Evolutionary conservation across 2,888 invertebrate species (phyloP).

Genomic region (Melikaiella ostensackeni): DNA sequence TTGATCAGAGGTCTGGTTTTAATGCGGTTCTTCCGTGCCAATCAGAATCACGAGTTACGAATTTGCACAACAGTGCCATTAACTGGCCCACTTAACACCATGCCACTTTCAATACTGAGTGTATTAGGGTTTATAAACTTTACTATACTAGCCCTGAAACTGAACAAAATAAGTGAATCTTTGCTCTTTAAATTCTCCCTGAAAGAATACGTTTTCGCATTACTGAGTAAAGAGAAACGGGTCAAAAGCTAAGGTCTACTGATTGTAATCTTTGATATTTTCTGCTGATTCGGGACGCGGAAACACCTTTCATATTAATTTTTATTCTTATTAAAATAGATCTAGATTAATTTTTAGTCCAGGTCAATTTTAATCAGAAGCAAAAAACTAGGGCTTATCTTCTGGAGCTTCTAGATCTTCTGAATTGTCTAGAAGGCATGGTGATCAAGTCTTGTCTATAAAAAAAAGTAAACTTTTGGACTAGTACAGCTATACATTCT

Average conservation of each 20-base stretch:
- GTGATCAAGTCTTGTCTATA: not conserved
- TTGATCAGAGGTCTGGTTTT: not conserved
- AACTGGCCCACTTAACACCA: slow-evolving; percentile 49
- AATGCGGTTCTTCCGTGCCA: not conserved
- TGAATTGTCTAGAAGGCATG: not conserved
- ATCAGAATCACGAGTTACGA: slow-evolving; percentile 22
- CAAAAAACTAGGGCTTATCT: not conserved
- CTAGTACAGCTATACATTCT: slow-evolving; percentile 40
- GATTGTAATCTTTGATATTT: slow-evolving; percentile 38
- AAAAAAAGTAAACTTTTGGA: slow-evolving; percentile 31
- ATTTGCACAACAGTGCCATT: slow-evolving; percentile 38
- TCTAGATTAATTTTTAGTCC: not conserved
- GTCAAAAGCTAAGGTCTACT: slow-evolving; percentile 26
- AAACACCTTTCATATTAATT: slow-evolving; percentile 45
- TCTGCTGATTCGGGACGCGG: slow-evolving; percentile 28
- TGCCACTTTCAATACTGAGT: slow-evolving; percentile 52
- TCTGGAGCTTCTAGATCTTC: not conserved
- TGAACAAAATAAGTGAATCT: slow-evolving; percentile 16
- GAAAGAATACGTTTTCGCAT: not conserved
- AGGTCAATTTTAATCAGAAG: not conserved
- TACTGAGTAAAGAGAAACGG: not conserved
- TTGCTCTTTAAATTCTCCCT: slow-evolving; percentile 27
- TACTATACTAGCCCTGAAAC: slow-evolving; percentile 38
- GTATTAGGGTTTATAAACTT: slow-evolving; percentile 46
- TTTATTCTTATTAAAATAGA: slow-evolving; percentile 29